Base-by-base conservation (phyloP, 2,888 invertebrate species). In the Melanchra persicariae region DNA sequence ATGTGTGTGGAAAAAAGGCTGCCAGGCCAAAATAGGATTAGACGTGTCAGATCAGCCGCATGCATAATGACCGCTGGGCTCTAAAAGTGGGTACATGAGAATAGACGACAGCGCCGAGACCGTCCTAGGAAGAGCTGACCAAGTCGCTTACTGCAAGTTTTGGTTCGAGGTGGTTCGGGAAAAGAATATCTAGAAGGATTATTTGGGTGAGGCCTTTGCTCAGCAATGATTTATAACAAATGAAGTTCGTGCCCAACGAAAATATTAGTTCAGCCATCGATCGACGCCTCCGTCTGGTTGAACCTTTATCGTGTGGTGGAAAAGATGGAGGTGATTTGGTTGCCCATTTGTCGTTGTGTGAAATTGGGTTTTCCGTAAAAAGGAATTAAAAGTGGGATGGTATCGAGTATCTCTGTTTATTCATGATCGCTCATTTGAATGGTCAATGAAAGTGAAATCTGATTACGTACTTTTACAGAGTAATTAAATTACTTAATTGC, bases 371-470 rank as follows among this genome's bases (percentile, higher is more conserved):
- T 60, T 30, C 79, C 59, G 22, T 72, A 45, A 34, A 45, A 45
- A 58, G 51, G 24, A 52, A 52, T 70, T 51, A 58, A 52, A 71
- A 17, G 34, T 37, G 37, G 22, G 40, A 26, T 43, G 40, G 3
- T 3, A 12, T 17, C 1, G 8, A 15, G 17, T 30, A 5, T 22
- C 45, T 6, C 30, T 58, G 51, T 43, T 43, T 72, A 79, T 72
- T 73, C 73, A 72, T 51, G 55, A 45, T 60, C 26, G 22, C 37
- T 30, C 26, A 55, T 60, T 60, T 24, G 37, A 73, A 73, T 74
- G 49, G 15, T 5, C 22, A 55, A 61, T 55, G 73, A 74, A 79
- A 74, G 73, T 60, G 73, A 74, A 77, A 70, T 58, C 57, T 24
- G 43, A 37, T 74, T 79, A 51, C 73, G 19, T 2, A 26, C n/a